Evolutionary conservation across 2,113 vertebrate species (phyloP).

Genomic region (Psophia crepitans): DNA sequence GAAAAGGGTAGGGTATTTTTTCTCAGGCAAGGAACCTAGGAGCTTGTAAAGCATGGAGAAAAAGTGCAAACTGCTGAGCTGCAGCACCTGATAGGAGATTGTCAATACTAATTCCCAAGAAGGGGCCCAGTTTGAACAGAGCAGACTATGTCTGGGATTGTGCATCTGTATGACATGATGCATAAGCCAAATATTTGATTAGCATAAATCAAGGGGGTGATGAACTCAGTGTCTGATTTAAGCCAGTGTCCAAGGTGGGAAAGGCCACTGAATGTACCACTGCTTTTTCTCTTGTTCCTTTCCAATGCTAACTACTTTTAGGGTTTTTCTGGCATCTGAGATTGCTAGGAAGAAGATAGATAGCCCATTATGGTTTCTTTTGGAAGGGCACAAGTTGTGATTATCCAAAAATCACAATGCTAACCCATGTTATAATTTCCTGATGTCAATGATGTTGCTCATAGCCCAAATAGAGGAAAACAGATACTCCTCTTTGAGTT

Average conservation of each 20-base stretch:
- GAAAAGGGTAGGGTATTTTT: not conserved
- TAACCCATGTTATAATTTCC: constrained; percentile 2
- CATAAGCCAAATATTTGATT: not conserved
- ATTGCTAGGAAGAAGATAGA: not conserved
- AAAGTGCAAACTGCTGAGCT: not conserved
- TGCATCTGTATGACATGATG: not conserved
- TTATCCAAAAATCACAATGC: constrained; percentile 57
- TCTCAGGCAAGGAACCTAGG: not conserved
- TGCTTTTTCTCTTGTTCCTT: not conserved
- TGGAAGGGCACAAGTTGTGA: constrained; percentile 14
- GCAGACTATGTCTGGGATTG: not conserved
- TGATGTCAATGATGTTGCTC: not conserved
- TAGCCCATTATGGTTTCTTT: constrained; percentile 7
- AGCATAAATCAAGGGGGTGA: not conserved
- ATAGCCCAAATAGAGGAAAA: constrained; percentile 11
- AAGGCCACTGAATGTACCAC: not conserved
- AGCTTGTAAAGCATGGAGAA: not conserved
- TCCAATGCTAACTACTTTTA: constrained; percentile 19
- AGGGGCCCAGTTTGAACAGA: not conserved
- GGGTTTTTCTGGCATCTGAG: not conserved
- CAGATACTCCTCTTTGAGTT: not conserved
- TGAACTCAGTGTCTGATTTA: not conserved
- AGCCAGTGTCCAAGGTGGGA: not conserved
- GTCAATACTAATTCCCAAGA: not conserved
- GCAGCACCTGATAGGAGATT: not conserved